Evolutionary conservation across 2,797 vertebrate genomes (phyloP).

Genomic region (Amphiprion clarkii): DNA sequence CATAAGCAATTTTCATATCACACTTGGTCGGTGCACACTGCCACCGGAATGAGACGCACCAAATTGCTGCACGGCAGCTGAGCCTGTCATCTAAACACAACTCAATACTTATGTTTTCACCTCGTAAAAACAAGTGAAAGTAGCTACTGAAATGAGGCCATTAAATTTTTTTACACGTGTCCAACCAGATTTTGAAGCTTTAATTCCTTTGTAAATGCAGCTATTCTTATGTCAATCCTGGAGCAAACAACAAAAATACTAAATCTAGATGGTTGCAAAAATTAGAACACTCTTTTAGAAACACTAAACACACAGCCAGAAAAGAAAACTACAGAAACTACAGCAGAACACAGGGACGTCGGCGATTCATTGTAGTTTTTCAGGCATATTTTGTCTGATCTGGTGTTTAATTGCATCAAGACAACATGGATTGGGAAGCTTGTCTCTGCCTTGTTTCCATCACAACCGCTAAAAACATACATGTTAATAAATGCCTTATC

Average conservation of each 20-base stretch:
- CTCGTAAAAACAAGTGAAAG: not conserved
- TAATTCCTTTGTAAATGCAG: slow-evolving; percentile 16
- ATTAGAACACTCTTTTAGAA: not conserved
- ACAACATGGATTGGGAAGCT: slow-evolving; percentile 11
- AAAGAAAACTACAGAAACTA: slow-evolving; percentile 17
- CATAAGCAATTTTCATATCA: slow-evolving; percentile 64
- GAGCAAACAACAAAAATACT: not conserved
- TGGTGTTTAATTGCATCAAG: slow-evolving; percentile 10
- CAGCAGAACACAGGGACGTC: not conserved
- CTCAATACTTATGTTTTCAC: slow-evolving; percentile 6
- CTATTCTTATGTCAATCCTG: not conserved
- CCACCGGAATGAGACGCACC: slow-evolving; percentile 24
- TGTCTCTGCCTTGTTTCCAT: not conserved
- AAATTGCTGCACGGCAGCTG: slow-evolving; percentile 43
- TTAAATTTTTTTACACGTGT: slow-evolving; percentile 9
- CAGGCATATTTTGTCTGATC: slow-evolving; percentile 7
- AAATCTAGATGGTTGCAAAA: slow-evolving; percentile 2
- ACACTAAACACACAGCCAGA: slow-evolving; percentile 9
- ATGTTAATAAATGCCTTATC: not conserved
- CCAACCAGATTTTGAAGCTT: slow-evolving; percentile 2
- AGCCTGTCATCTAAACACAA: slow-evolving; percentile 47
- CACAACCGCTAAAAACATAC: not conserved
- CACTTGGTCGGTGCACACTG: slow-evolving; percentile 29
- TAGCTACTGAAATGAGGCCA: not conserved
- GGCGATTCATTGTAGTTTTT: not conserved